phyloP scores from a whole-genome alignment of 2,797 vertebrate species.

The Lithobates sylvaticus region DNA sequence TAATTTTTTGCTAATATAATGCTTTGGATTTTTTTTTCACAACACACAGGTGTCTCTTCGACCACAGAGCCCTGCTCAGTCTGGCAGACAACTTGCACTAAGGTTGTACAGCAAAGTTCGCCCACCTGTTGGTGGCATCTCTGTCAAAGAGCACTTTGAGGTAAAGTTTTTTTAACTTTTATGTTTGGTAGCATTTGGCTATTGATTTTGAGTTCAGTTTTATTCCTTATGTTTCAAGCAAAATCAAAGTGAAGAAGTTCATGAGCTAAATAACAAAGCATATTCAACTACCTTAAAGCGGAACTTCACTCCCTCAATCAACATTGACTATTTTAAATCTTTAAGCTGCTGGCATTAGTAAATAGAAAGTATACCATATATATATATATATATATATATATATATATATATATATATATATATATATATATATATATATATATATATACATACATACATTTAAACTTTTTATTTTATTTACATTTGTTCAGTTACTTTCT shows the following conservation, averaged over 20 bases:
- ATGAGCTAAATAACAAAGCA: too few species aligned
- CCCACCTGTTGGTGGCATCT: constrained; percentile 96
- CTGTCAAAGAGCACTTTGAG: constrained; percentile 98
- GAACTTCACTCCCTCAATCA: too few species aligned
- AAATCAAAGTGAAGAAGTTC: background rate
- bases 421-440: too few species aligned
- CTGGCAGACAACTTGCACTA: constrained; percentile 92
- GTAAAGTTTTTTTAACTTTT: constrained; percentile 72
- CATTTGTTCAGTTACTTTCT: too few species aligned
- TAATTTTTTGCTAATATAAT: background rate
- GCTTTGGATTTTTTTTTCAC: background rate
- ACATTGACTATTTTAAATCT: too few species aligned
- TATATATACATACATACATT: too few species aligned
- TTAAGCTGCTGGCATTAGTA: too few species aligned
- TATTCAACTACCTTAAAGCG: too few species aligned
- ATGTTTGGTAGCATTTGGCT: background rate
- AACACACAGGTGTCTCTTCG: constrained; percentile 90
- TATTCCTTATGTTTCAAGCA: background rate
- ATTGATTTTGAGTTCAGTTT: background rate
- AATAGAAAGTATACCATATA: too few species aligned
- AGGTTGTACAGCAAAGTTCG: constrained; percentile 98
- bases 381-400: too few species aligned
- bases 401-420: too few species aligned
- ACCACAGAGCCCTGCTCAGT: constrained; percentile 92
- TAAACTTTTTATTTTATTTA: too few species aligned